phyloP scores from a whole-genome alignment of 2,888 invertebrate species.

The Lumbricus terrestris region DNA sequence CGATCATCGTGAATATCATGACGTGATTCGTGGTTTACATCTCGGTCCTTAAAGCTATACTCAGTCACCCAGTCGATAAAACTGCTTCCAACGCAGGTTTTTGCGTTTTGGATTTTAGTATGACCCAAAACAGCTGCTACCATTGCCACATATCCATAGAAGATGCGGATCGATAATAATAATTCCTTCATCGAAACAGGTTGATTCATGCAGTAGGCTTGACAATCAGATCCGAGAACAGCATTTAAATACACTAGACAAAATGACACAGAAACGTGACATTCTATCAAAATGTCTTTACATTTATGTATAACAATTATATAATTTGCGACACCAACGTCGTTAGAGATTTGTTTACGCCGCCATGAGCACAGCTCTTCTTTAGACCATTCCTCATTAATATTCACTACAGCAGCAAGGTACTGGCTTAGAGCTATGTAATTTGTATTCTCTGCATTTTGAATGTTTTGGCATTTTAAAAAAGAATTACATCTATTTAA shows the following conservation, averaged over 20 bases:
- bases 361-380: not conserved
- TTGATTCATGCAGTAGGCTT: not conserved
- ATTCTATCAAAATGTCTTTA: not conserved
- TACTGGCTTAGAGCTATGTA: no score
- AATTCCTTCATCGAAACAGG: not conserved
- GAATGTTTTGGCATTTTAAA: no score
- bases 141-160: not conserved
- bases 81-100: not conserved
- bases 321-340: not conserved
- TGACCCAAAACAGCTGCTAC: not conserved
- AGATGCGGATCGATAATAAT: not conserved
- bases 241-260: no score
- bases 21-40: not conserved
- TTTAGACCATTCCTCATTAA: not conserved
- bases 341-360: not conserved
- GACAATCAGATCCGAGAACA: not conserved
- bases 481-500: no score
- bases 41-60: not conserved
- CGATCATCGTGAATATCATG: not conserved
- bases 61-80: not conserved
- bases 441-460: no score
- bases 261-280: not conserved
- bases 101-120: not conserved
- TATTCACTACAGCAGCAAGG: no score
- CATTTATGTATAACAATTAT: not conserved